These are phyloP conservation scores for Euura saliciscinereae DNA, from an alignment of 1,140 invertebrate species.

Conservation along the genomic window DNA sequence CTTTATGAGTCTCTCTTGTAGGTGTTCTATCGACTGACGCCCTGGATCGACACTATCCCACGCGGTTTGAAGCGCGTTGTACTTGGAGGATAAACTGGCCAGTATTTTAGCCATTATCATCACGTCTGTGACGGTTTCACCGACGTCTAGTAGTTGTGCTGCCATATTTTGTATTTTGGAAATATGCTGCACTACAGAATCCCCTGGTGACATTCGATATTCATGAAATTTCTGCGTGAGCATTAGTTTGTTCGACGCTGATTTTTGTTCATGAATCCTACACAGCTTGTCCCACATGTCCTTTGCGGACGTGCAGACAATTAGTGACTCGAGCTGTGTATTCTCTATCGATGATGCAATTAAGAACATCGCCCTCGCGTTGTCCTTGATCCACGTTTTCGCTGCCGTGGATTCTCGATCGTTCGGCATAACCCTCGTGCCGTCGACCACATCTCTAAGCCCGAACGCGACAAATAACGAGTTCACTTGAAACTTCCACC, in stretches of 20 bases:
- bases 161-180: slow-evolving; percentile 35
- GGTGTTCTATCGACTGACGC: slow-evolving; percentile 1
- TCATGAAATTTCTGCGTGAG: slow-evolving; percentile 17
- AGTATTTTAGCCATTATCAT: slow-evolving; percentile 28
- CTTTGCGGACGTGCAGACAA: slow-evolving; percentile 24
- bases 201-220: slow-evolving; percentile 32
- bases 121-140: slow-evolving; percentile 40
- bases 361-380: slow-evolving; percentile 42
- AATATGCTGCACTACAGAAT: slow-evolving; percentile 36
- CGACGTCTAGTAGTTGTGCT: slow-evolving; percentile 38
- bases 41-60: background rate
- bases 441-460: slow-evolving; percentile 19
- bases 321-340: slow-evolving; percentile 34
- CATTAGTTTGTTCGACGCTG: slow-evolving; percentile 12
- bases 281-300: slow-evolving; percentile 23
- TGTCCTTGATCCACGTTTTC: slow-evolving; percentile 36
- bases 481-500: no score
- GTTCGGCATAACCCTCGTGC: slow-evolving; percentile 24
- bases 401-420: background rate
- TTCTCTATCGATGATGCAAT: slow-evolving; percentile 42
- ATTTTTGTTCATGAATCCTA: slow-evolving; percentile 15
- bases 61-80: background rate
- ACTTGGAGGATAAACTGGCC: slow-evolving; percentile 19
- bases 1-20: slow-evolving; percentile 14
- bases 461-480: no score